Base-by-base conservation (phyloP, 2,888 invertebrate genomes). In the Deroplatys truncata region DNA sequence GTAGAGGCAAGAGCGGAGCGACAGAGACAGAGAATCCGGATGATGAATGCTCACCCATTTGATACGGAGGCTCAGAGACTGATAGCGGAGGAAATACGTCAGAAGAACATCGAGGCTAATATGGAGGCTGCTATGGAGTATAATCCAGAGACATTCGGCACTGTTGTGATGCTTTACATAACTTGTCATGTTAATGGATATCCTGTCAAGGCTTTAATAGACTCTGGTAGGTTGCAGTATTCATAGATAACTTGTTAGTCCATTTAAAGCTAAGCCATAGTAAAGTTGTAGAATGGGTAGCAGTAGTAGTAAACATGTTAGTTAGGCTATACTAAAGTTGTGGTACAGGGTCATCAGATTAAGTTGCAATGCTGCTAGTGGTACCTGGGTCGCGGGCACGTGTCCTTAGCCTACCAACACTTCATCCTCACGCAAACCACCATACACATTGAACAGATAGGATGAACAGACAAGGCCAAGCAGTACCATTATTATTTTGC, bases 61-160 rank as follows among this genome's bases (percentile, higher is more conserved):
- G 98, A 99, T 93, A 97, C 98, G 0, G 98, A 98, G 93, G 98
- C 98, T 0, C 99, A 99, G 93, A 95, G 97, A 91, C 95, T 98
- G 92, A 99, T 99, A 91, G 99, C 98, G 7, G 98, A 99, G 93
- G 98, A 99, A 94, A 99, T 99, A 91, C 95, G 97, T 92, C 98
- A 97, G 92, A 98, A 98, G 93, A 99, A 99, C 93, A 98, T 99
- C 91, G 98, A 99, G 93, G 98, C 98, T 0, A 99, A 99, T 92
- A 99, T 99, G 99, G 98, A 99, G 93, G 98, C 98, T 1, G 99
- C 99, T 0, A 98, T 99, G 96, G 99, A 99, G 93, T 98, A 98
- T 93, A 98, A 99, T 94, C 99, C 99, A 0, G 99, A 99, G 94
- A 98, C 98, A 85, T 99, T 99, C 94, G 99, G 99, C 90, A 98